These are phyloP conservation scores for Phoenicopterus ruber DNA, from an alignment of 2,113 vertebrate genomes.

Conservation along the genomic window DNA sequence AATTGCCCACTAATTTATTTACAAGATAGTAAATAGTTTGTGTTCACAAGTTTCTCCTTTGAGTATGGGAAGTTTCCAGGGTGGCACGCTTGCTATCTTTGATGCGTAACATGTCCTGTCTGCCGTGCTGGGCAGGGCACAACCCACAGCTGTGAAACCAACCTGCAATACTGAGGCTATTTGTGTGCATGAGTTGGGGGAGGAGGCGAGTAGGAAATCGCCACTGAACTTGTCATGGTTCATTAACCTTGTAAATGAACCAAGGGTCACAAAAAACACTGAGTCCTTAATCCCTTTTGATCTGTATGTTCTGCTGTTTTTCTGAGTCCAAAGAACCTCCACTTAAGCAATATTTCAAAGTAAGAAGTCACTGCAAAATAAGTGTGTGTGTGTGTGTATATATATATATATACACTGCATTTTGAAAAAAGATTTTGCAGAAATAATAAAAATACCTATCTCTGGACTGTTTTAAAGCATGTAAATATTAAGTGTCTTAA, in stretches of 20 bases:
- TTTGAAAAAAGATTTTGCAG: background rate
- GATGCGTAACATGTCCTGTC: background rate
- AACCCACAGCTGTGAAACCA: background rate
- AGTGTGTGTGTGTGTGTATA: too few relatives aligned
- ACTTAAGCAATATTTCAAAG: background rate
- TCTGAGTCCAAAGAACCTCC: background rate
- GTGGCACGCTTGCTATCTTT: rapidly evolving
- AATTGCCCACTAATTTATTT: background rate
- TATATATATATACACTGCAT: background rate
- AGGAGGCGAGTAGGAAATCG: background rate
- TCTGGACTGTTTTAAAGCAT: background rate
- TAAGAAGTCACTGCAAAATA: background rate
- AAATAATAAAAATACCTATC: background rate
- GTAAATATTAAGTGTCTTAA: background rate
- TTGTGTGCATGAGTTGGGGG: background rate
- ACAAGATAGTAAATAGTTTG: background rate
- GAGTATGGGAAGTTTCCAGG: background rate
- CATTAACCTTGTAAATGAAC: background rate
- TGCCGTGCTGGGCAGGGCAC: background rate
- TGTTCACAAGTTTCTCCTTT: background rate
- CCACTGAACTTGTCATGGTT: background rate
- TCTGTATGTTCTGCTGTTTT: background rate
- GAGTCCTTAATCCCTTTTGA: background rate
- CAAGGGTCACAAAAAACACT: background rate
- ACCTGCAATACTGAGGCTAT: background rate